Conservation (phyloP, 2,113 vertebrate genomes). For the Microcebus lehilahytsara region DNA sequence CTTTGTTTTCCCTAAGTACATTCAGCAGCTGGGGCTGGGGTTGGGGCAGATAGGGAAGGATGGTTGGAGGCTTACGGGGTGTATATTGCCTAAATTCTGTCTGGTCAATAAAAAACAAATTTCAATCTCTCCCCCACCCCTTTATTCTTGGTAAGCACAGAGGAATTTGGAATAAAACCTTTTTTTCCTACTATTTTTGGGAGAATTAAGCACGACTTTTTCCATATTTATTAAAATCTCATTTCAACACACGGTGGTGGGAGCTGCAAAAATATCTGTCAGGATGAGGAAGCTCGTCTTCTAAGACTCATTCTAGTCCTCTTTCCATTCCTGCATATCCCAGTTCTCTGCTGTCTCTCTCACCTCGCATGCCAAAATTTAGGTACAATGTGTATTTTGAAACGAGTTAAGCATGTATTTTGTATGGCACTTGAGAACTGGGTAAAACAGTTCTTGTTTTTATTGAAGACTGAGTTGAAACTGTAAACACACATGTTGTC, state of each 20-base stretch:
- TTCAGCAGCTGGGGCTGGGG: not conserved
- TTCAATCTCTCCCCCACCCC: not conserved
- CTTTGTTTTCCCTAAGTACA: not conserved
- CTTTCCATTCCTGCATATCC: not conserved
- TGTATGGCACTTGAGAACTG: not conserved
- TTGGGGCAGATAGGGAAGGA: not conserved
- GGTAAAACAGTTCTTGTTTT: not conserved
- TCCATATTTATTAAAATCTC: not conserved
- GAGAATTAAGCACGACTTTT: not conserved
- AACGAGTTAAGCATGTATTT: not conserved
- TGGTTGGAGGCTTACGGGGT: not conserved
- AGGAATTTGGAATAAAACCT: not conserved
- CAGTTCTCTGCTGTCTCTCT: not conserved
- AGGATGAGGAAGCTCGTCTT: not conserved
- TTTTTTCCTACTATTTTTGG: not conserved
- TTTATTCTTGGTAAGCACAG: not conserved
- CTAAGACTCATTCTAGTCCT: not conserved
- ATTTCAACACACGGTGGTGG: not conserved
- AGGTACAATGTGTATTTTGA: not conserved
- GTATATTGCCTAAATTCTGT: not conserved
- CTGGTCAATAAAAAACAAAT: not conserved
- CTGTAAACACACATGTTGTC: not conserved
- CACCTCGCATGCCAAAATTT: not conserved
- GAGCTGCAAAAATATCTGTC: not conserved
- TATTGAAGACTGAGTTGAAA: not conserved